Evolutionary conservation across 2,888 invertebrate species (phyloP), one percentile per base, ranked within the genome.

Genomic region (Odontocolon sp.): DNA sequence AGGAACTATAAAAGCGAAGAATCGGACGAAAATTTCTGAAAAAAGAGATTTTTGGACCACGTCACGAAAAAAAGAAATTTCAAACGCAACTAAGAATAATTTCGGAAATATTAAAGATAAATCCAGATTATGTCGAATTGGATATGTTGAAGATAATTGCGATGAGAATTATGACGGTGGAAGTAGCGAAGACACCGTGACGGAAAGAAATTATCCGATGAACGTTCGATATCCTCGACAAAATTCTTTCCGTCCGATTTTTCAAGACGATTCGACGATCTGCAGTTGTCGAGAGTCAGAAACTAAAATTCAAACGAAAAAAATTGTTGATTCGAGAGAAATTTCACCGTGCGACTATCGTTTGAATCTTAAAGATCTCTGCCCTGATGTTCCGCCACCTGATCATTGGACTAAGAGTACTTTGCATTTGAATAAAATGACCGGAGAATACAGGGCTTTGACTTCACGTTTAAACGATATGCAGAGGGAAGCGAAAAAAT

Each of bases 401-500:
- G 64, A 61, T 40, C 70, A 74, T 54, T 78, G 77, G 81, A 72
- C 63, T 1, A 64, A 80, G 33, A 73, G 50, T 52, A 75, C 70
- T 4, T 56, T 81, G 11, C 77, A 74, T 28, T 57, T 79, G 64
- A 57, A 21, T n/a, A 74, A 77, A 42, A 50, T 81, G 6, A 52
- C 77, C 21, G 67, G 80, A n/a, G 80, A 82, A 54, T 82, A 82
- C 68, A 75, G 50, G 36, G 56, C 64, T 3, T 45, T 81, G 2
- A 36, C 79, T 8, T 74, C 75, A 1, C 67, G 64, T 5, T 52
- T 82, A 14, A 74, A 64, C 11, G 69, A 64, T 11, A 78, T 80
- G 16, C 76, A 78, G 47, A 56, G 68, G 4, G 72, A 80, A 28
- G 68, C 77, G 1, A 45, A 72, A 21, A 50, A 47, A n/a, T 26